Evolutionary conservation across 2,113 vertebrate genomes (phyloP).

Genomic region (Archilochus colubris): DNA sequence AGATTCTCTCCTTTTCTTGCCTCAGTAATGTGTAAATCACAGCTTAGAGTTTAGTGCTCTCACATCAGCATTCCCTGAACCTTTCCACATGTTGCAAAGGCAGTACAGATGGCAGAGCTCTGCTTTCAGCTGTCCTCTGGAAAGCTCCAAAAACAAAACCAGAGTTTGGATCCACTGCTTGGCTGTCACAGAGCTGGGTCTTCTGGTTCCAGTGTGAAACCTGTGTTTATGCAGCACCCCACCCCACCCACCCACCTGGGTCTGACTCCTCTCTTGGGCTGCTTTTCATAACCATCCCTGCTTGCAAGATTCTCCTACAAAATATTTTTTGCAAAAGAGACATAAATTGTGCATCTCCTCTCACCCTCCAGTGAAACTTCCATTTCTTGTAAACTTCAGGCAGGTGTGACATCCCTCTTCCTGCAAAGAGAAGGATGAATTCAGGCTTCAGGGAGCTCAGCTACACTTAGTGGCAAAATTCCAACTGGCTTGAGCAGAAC

Average conservation of each 20-base stretch:
- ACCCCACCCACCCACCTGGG: not conserved
- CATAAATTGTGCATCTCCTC: not conserved
- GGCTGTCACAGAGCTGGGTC: not conserved
- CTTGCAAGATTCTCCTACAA: not conserved
- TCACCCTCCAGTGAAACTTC: slow-evolving; percentile 20
- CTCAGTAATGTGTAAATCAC: not conserved
- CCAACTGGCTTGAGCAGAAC: slow-evolving; percentile 30
- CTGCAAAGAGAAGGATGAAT: not conserved
- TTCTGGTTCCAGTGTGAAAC: not conserved
- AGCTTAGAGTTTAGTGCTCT: not conserved
- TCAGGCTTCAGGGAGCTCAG: slow-evolving; percentile 2
- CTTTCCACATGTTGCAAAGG: not conserved
- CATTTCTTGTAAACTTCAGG: slow-evolving; percentile 30
- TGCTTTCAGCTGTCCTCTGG: not conserved
- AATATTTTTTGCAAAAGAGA: not conserved
- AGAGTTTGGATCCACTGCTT: not conserved
- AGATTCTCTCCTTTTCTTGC: not conserved
- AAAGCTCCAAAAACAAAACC: not conserved
- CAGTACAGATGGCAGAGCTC: not conserved
- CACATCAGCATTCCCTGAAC: not conserved
- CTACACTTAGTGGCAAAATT: slow-evolving; percentile 10
- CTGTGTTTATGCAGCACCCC: not conserved
- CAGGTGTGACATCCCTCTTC: slow-evolving; percentile 29
- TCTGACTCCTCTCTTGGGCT: not conserved
- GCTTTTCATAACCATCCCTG: not conserved